A percentile compares a stretch with the other conserved stretches of the same genome.
These are phyloP conservation scores for Ardeotis arabs DNA, from an alignment of 2,113 vertebrate species.

Conservation along the genomic window DNA sequence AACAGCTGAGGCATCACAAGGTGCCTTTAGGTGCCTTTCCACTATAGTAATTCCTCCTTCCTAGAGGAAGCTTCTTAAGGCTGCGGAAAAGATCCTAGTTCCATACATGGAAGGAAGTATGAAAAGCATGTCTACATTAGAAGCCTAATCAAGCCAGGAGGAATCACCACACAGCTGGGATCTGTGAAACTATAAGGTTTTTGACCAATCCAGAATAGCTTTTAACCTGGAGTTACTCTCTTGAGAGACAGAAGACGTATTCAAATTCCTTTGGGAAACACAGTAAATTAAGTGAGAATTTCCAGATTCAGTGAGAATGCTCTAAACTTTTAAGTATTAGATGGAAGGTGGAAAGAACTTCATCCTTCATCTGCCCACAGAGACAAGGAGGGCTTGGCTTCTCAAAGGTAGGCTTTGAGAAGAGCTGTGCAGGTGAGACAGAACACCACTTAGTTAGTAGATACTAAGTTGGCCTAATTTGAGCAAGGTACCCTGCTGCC, in stretches of 20 bases:
- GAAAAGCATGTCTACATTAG: not conserved
- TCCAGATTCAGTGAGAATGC: not conserved
- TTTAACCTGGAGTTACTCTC: not conserved
- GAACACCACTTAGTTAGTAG: not conserved
- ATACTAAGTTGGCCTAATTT: not conserved
- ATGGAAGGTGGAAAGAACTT: not conserved
- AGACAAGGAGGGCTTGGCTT: not conserved
- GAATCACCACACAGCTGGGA: not conserved
- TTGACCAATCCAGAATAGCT: not conserved
- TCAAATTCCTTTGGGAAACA: not conserved
- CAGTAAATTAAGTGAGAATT: not conserved
- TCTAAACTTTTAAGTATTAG: not conserved
- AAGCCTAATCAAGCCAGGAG: not conserved
- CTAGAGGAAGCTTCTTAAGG: not conserved
- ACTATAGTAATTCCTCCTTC: not conserved
- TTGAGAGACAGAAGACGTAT: not conserved
- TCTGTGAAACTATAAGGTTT: not conserved
- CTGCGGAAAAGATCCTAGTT: not conserved
- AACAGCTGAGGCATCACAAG: constrained; percentile 20
- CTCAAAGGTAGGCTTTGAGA: not conserved
- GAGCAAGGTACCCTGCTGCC: not conserved
- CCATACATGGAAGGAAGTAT: not conserved
- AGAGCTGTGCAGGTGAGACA: not conserved
- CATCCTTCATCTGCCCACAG: not conserved
- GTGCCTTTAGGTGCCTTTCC: constrained; percentile 16